A percentile compares a stretch with the other conserved stretches of the same genome.
phyloP scores from a whole-genome alignment of 1,140 invertebrate species.

The Thalassaphorura encarpata region DNA sequence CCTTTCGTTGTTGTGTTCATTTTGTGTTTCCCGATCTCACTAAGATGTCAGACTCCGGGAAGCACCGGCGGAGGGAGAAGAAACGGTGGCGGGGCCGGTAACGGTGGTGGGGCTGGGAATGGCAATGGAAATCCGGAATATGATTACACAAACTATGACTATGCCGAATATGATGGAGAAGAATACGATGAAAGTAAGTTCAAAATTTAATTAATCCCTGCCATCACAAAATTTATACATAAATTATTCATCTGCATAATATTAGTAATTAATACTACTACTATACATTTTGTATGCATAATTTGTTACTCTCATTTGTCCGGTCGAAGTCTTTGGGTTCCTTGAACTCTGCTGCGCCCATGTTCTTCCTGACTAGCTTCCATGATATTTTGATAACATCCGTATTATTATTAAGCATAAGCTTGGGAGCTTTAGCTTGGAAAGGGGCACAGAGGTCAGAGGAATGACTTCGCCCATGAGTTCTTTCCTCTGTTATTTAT shows the following conservation, averaged over 20 bases:
- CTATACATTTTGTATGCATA: neutral
- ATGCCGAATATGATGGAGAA: constrained; percentile 26
- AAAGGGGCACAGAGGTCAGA: neutral
- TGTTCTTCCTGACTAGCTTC: constrained; percentile 8
- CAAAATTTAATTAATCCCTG: neutral
- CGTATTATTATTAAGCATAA: neutral
- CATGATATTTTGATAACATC: neutral
- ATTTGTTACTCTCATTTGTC: constrained; percentile 2
- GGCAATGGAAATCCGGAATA: constrained; percentile 16
- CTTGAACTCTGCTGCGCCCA: constrained; percentile 17
- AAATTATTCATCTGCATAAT: neutral
- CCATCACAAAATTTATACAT: no score
- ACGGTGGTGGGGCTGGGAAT: constrained; percentile 11
- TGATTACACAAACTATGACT: constrained; percentile 29
- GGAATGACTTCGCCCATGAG: neutral
- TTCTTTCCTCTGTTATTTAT: neutral
- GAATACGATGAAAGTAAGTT: constrained; percentile 24
- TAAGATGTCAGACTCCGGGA: neutral
- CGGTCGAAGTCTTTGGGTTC: constrained; percentile 24
- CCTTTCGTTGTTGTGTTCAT: neutral
- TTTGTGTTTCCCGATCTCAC: constrained; percentile 3
- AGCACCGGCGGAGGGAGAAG: constrained; percentile 9
- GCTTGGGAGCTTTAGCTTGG: constrained; percentile 1
- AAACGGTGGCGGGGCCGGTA: neutral
- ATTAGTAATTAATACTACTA: no score